phyloP scores from a whole-genome alignment of 2,888 invertebrate species.

The Pomacea canaliculata region DNA sequence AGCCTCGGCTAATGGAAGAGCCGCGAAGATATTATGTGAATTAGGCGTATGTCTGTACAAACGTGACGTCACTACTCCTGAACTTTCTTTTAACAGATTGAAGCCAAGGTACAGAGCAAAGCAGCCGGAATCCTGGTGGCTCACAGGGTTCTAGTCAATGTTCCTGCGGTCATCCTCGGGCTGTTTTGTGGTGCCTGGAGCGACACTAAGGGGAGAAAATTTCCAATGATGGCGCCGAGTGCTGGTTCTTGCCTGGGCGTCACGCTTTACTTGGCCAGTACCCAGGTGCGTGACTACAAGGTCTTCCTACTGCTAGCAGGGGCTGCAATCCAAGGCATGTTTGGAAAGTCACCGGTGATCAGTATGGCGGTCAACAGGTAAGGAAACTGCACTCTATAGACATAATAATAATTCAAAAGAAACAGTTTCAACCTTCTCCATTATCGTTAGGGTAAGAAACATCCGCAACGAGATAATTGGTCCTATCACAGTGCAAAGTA shows the following conservation, averaged over 20 bases:
- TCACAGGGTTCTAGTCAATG: slow-evolving; percentile 65
- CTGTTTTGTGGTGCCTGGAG: slow-evolving; percentile 69
- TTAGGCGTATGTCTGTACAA: too few relatives aligned
- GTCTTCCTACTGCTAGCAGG: slow-evolving; percentile 61
- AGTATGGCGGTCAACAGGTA: slow-evolving; percentile 69
- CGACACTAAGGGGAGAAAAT: slow-evolving; percentile 61
- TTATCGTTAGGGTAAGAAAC: too few relatives aligned
- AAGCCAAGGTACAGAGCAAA: slow-evolving; percentile 47
- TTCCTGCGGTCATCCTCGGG: slow-evolving; percentile 66
- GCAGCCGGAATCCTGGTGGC: slow-evolving; percentile 63
- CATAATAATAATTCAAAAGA: too few relatives aligned
- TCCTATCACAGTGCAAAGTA: too few relatives aligned
- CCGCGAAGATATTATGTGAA: too few relatives aligned
- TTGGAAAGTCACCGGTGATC: slow-evolving; percentile 68
- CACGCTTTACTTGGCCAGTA: slow-evolving; percentile 58
- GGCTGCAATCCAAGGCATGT: slow-evolving; percentile 60
- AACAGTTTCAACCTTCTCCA: too few relatives aligned
- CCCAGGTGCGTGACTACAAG: slow-evolving; percentile 39
- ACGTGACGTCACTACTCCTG: too few relatives aligned
- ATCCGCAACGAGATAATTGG: too few relatives aligned
- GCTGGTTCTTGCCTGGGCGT: slow-evolving; percentile 64
- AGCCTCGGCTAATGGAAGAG: too few relatives aligned
- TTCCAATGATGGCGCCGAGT: slow-evolving; percentile 65
- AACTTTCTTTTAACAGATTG: not conserved
- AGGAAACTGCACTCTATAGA: not conserved